Evolutionary conservation across 23 tunicate species (phyloP), one percentile per base, ranked within the genome.

Genomic region (Styela plicata): DNA sequence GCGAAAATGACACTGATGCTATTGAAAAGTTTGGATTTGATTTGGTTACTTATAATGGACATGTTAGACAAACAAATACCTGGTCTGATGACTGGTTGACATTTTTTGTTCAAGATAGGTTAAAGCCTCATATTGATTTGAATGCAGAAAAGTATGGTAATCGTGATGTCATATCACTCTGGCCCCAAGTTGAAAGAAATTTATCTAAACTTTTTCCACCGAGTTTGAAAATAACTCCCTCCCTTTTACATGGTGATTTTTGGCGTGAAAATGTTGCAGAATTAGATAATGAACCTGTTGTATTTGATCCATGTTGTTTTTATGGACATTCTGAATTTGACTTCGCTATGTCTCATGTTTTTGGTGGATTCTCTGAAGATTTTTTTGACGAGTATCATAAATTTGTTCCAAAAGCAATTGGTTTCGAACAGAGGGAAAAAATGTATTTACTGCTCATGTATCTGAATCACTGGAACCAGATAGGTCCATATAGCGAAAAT

Each of bases 391-490:
- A 89, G 52, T 90, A 90, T 79, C 95, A 90, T 76, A 52, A 74
- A 61, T 2, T 90, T 21, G 62, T 90, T 30, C 95, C 95, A 23
- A 90, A 81, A 66, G 74, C 52, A 1, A n/a, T 73, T 1, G 95
- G 89, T 23, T 90, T 90, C 69, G 83, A 90, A 66, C 30, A 69
- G 20, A 74, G 95, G 26, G 75, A 52, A 52, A 74, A 73, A 26
- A 66, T 90, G 35, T 90, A 90, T 76, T 67, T 85, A 70, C 79
- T 90, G 24, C 85, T 85, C 63, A 83, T 85, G 66, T 81, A 90
- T 76, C 57, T 90, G 34, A 90, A 90, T 69, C 95, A 90, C 52
- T 90, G 95, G 95, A 85, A 90, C 61, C 95, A 90, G 63, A 81
- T 90, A 68, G 95, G 95, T 44, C 57, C 57, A 44, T 7, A 5